phyloP scores from a whole-genome alignment of 2,113 vertebrate genomes.

The Aleadryas rufinucha region DNA sequence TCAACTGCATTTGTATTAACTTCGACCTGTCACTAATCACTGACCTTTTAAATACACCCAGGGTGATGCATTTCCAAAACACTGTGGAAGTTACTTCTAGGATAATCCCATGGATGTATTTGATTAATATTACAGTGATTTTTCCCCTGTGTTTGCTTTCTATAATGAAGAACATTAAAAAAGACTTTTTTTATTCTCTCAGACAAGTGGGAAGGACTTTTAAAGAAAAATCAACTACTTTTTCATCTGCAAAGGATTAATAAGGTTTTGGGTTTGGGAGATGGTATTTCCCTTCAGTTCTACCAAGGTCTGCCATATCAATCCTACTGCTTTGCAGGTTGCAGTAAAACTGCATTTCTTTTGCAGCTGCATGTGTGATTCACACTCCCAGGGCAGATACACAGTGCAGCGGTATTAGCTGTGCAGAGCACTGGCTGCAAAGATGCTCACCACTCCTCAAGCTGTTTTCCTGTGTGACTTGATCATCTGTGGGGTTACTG shows the following conservation, averaged over 20 bases:
- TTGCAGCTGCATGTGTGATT: background rate
- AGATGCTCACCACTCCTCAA: background rate
- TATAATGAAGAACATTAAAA: constrained; percentile 37
- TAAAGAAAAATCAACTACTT: constrained; percentile 51
- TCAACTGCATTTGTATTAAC: constrained; percentile 42
- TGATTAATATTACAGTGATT: constrained; percentile 34
- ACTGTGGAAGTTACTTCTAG: constrained; percentile 13
- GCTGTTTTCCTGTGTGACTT: background rate
- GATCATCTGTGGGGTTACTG: background rate
- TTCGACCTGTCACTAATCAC: background rate
- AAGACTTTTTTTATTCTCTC: background rate
- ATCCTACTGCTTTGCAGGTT: background rate
- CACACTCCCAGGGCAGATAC: background rate
- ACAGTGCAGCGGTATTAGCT: background rate
- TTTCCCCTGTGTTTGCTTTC: constrained; percentile 39
- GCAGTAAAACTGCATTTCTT: background rate
- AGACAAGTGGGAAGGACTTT: constrained; percentile 31
- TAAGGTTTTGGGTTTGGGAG: background rate
- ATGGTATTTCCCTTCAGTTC: background rate
- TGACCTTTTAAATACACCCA: constrained; percentile 20
- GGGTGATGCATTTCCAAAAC: constrained; percentile 28
- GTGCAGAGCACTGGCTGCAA: background rate
- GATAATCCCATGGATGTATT: constrained; percentile 16
- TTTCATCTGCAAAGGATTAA: constrained; percentile 38
- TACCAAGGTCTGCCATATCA: background rate